Base-by-base conservation (phyloP, 2,797 vertebrate species). In the Notolepis coatsorum region DNA sequence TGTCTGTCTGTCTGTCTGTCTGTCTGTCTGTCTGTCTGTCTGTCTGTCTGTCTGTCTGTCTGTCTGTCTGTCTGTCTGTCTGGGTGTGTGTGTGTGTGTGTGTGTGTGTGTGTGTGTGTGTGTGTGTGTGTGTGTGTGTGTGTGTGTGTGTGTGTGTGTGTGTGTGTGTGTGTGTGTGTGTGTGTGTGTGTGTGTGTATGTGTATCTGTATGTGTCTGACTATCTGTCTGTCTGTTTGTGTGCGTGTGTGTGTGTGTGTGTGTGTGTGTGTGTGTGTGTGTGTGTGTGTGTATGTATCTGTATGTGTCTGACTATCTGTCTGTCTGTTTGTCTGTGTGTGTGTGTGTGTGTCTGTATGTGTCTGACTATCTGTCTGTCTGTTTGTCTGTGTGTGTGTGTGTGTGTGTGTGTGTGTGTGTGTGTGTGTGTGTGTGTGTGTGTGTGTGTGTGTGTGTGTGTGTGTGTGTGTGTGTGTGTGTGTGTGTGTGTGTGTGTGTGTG, bases 61-160 rank as follows among this genome's bases (percentile, higher is more conserved):
- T 43, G 24, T n/a, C n/a, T 18, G 25, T 46, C 31, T 41, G 25
- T 50, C 23, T 45, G 45, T 13, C 35, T 49, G 23, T 61, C 25
- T n/a, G n/a, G n/a, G n/a, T n/a, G n/a, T n/a, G n/a, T n/a, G n/a
- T n/a, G n/a, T n/a, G n/a, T n/a, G n/a, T 50, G 66, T 54, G 54
- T 43, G 47, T 54, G 43, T 49, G 51, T 61, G 56, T 65, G 50
- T 72, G 56, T 42, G 50, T 54, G 35, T 65, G 30, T 46, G 6
- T 27, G 6, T n/a, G n/a, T n/a, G n/a, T n/a, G n/a, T n/a, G n/a
- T n/a, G n/a, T n/a, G n/a, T n/a, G n/a, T n/a, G n/a, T n/a, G n/a
- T n/a, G n/a, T n/a, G n/a, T n/a, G n/a, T n/a, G n/a, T n/a, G n/a
- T n/a, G n/a, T n/a, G n/a, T n/a, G n/a, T n/a, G n/a, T n/a, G n/a